Percentiles rank a stretch among this genome's conserved stretches.
phyloP scores from a whole-genome alignment of 2,113 vertebrate genomes.

The Percina caprodes region DNA sequence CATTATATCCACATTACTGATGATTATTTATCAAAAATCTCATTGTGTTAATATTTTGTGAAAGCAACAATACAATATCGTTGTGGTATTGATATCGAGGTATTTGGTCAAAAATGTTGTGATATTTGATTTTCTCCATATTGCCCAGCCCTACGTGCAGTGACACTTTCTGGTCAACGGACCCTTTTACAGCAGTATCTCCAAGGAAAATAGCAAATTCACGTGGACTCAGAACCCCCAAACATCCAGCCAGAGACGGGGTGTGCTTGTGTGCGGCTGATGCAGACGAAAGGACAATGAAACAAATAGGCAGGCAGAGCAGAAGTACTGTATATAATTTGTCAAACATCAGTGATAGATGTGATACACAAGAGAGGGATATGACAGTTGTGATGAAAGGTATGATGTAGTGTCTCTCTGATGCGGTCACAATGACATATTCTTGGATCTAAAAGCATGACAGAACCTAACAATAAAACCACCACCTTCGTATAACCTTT shows the following conservation, averaged over 20 bases:
- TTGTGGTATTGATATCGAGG: no score
- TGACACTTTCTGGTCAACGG: not conserved
- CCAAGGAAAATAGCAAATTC: constrained; percentile 4
- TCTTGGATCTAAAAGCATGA: constrained; percentile 5
- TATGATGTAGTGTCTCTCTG: not conserved
- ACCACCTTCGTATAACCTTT: not conserved
- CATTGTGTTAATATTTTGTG: no score
- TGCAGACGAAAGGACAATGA: constrained; percentile 25
- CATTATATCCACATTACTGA: no score
- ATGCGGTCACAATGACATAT: constrained; percentile 19
- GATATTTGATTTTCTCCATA: no score
- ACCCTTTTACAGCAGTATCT: not conserved
- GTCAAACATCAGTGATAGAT: constrained; percentile 32
- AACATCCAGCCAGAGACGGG: not conserved
- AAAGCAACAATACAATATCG: no score
- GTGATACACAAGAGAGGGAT: no score
- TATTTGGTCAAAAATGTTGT: no score
- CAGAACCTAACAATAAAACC: not conserved
- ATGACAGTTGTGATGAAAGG: no score
- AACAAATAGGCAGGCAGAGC: constrained; percentile 8
- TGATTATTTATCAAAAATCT: no score
- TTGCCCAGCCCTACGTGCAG: no score
- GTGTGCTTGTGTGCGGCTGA: not conserved
- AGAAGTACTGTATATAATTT: not conserved
- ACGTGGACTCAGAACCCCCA: not conserved